These are phyloP conservation scores for Psettodes erumei DNA, from an alignment of 2,113 vertebrate species.

Conservation along the genomic window DNA sequence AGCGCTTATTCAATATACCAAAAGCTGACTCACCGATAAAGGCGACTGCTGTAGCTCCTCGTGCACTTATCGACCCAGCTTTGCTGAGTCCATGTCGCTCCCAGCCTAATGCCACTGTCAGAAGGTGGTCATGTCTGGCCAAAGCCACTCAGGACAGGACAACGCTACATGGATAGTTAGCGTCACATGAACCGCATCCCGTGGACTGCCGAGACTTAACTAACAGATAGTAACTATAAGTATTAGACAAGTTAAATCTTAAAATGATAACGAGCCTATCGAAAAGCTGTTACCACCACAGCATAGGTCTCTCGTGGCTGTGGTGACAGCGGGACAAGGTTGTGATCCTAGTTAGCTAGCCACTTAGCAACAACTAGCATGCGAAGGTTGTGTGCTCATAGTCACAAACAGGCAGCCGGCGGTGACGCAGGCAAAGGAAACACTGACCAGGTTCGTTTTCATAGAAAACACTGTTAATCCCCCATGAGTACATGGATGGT, in stretches of 20 bases:
- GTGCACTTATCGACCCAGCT: slow-evolving; percentile 13
- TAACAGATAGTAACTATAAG: background rate
- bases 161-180: background rate
- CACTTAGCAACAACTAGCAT: slow-evolving; percentile 47
- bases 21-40: slow-evolving; percentile 29
- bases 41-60: slow-evolving; percentile 15
- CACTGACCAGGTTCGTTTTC: background rate
- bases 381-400: background rate
- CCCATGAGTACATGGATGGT: rapidly evolving
- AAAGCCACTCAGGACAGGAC: slow-evolving; percentile 8
- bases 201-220: background rate
- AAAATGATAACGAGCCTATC: background rate
- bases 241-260: background rate
- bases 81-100: slow-evolving; percentile 21
- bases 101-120: background rate
- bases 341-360: slow-evolving; percentile 51
- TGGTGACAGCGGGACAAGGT: slow-evolving; percentile 45
- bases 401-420: background rate
- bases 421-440: background rate
- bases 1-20: background rate
- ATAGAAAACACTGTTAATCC: background rate
- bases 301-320: background rate
- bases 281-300: background rate
- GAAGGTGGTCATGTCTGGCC: slow-evolving; percentile 11
- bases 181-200: background rate